A percentile compares a stretch with the other conserved stretches of the same genome.
Conservation (phyloP, 2,113 vertebrate species). For the Neogale vison region DNA sequence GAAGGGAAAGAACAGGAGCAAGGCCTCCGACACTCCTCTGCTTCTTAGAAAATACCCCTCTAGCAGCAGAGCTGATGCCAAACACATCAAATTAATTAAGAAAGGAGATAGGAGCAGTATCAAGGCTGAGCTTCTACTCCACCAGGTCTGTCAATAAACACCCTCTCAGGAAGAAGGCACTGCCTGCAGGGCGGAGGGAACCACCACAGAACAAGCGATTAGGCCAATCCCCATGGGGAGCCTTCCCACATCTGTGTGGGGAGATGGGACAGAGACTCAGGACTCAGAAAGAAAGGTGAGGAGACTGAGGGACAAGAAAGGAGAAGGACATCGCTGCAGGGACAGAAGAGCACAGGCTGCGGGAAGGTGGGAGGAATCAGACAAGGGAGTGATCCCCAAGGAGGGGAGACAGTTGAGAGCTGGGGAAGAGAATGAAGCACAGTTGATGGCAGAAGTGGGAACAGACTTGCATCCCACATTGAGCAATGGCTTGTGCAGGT, state of each 20-base stretch:
- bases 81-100: conserved; percentile 68
- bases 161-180: neutral
- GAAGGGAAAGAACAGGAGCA: conserved; percentile 63
- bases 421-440: neutral
- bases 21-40: conserved; percentile 62
- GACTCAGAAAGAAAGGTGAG: neutral
- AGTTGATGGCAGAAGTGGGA: neutral
- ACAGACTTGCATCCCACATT: neutral
- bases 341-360: neutral
- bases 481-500: neutral
- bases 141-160: conserved; percentile 35
- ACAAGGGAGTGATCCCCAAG: neutral
- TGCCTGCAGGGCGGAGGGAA: neutral
- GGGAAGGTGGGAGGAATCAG: neutral
- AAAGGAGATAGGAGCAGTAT: conserved; percentile 37
- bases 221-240: neutral
- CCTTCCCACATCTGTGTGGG: neutral
- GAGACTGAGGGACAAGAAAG: neutral
- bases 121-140: neutral
- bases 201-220: neutral
- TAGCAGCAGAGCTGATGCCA: conserved; percentile 40
- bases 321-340: neutral
- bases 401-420: neutral
- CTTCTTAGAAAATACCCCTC: conserved; percentile 52
- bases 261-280: neutral